A percentile compares a stretch with the other conserved stretches of the same genome.
These are phyloP conservation scores for Bellardia pandia DNA, from an alignment of 2,888 invertebrate genomes.

Conservation along the genomic window DNA sequence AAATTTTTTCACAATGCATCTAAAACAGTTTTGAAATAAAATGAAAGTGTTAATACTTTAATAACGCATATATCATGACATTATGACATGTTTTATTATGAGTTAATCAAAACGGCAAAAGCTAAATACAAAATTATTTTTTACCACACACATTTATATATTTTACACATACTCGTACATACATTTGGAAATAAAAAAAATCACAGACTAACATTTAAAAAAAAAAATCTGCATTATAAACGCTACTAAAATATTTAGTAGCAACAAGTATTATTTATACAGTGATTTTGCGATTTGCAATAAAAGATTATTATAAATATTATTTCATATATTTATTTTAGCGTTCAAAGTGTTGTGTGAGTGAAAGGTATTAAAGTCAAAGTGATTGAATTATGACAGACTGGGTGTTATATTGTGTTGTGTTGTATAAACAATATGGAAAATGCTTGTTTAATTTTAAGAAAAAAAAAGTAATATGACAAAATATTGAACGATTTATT, in stretches of 20 bases:
- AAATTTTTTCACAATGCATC: slow-evolving; percentile 8
- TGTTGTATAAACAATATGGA: slow-evolving; percentile 5
- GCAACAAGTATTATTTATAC: slow-evolving; percentile 25
- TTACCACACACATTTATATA: background rate
- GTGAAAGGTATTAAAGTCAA: slow-evolving; percentile 52
- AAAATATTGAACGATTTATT: slow-evolving; percentile 2
- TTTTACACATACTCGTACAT: background rate
- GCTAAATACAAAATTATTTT: background rate
- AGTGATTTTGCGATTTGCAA: slow-evolving; percentile 42
- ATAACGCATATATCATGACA: slow-evolving; percentile 57
- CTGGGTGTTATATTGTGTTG: slow-evolving; percentile 14
- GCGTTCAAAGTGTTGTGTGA: background rate
- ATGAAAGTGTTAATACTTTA: slow-evolving; percentile 60
- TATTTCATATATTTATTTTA: background rate
- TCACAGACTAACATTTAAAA: slow-evolving; percentile 30
- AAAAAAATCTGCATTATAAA: slow-evolving; percentile 36
- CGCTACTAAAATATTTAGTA: slow-evolving; percentile 9
- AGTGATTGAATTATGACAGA: slow-evolving; percentile 49
- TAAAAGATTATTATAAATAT: slow-evolving; percentile 43
- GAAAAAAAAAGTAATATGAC: slow-evolving; percentile 7
- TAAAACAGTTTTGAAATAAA: slow-evolving; percentile 49
- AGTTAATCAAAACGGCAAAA: slow-evolving; percentile 44
- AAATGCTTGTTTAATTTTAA: slow-evolving; percentile 14
- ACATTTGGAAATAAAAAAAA: slow-evolving; percentile 13
- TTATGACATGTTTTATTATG: slow-evolving; percentile 64